phyloP scores from a whole-genome alignment of 2,113 vertebrate genomes.

The Gadus macrocephalus region DNA sequence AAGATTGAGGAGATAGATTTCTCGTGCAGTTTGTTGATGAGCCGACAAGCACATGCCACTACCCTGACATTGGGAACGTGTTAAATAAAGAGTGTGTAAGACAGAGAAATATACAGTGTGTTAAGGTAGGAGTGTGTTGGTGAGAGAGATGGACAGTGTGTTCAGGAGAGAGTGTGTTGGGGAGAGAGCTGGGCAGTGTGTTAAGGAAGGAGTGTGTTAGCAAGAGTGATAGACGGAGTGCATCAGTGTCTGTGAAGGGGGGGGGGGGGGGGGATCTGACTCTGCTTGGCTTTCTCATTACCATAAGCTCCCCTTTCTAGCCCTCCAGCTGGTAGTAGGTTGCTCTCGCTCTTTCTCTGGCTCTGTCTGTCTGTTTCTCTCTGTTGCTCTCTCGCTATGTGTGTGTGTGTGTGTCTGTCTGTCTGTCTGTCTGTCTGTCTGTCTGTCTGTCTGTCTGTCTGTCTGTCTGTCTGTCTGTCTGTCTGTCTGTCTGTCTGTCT shows the following conservation, averaged over 20 bases:
- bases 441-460: neutral
- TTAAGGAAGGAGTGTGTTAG: neutral
- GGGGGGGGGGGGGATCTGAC: conserved; percentile 68
- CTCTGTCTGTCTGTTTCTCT: conserved; percentile 28
- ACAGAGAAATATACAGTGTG: too few species aligned
- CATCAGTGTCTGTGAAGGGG: neutral
- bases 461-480: conserved; percentile 30
- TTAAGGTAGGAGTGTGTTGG: neutral
- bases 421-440: neutral
- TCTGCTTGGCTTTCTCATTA: conserved; percentile 77
- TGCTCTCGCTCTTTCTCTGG: conserved; percentile 31
- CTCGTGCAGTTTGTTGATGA: conserved; percentile 28
- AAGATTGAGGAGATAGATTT: conserved; percentile 65
- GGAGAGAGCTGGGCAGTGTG: neutral
- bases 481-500: conserved; percentile 26
- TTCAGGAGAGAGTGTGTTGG: neutral
- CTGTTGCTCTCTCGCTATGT: neutral
- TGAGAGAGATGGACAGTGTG: too few species aligned
- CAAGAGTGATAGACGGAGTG: too few species aligned
- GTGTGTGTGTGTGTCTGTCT: neutral
- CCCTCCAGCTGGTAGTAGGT: conserved; percentile 65
- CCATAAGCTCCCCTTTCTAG: conserved; percentile 81
- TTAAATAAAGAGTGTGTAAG: neutral
- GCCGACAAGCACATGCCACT: conserved; percentile 69
- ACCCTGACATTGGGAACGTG: conserved; percentile 70